Evolutionary conservation across 2,113 vertebrate genomes (phyloP).

Genomic region (Cinclus cinclus): DNA sequence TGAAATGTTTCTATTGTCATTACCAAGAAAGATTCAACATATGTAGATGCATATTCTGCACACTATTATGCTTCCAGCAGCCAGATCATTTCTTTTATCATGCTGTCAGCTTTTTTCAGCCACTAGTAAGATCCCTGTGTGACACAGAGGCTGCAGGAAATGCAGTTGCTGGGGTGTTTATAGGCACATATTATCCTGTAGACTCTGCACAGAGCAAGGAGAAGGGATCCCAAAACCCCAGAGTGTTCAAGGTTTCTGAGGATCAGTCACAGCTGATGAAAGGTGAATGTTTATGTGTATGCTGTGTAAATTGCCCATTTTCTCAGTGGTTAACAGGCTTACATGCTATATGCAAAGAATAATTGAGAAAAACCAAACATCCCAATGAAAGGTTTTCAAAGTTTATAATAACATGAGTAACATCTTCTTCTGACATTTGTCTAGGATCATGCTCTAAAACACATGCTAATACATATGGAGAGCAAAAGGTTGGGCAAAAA

Average conservation of each 20-base stretch:
- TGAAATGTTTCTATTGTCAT: constrained; percentile 45
- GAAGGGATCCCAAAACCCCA: background rate
- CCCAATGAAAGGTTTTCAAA: background rate
- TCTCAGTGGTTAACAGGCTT: background rate
- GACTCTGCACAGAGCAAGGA: accelerated
- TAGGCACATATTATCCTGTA: background rate
- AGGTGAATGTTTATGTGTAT: accelerated
- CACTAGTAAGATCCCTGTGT: background rate
- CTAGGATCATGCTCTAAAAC: background rate
- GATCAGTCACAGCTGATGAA: background rate
- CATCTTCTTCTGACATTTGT: background rate
- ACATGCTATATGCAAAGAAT: accelerated
- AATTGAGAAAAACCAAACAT: background rate
- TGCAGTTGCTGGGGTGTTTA: background rate
- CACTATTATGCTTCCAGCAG: constrained; percentile 2
- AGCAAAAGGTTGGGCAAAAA: background rate
- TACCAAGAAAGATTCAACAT: constrained; percentile 36
- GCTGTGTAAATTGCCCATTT: background rate
- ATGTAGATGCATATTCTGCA: constrained; percentile 49
- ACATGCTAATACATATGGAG: background rate
- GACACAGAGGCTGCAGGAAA: background rate
- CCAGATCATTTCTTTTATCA: background rate
- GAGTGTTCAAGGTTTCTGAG: background rate
- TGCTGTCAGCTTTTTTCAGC: background rate
- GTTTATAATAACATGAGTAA: background rate